phyloP scores from a whole-genome alignment of 2,113 vertebrate genomes.

The Ceyx melanurus region DNA sequence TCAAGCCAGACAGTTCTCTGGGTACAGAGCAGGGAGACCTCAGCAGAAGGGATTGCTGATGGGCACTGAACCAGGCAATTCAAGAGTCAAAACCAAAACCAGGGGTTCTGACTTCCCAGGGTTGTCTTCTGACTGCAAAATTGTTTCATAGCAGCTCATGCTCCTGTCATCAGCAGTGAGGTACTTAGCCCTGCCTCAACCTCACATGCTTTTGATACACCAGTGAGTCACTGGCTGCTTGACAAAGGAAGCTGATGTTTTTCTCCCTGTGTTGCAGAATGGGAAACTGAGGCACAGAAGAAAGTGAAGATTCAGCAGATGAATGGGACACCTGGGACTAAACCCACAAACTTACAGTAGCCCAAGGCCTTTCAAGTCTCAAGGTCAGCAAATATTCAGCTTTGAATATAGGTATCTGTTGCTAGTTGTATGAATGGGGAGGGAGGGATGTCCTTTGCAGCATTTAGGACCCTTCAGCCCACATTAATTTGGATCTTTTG shows the following conservation, averaged over 20 bases:
- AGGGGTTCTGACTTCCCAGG: not conserved
- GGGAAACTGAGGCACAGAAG: not conserved
- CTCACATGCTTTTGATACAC: not conserved
- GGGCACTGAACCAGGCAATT: not conserved
- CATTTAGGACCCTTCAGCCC: not conserved
- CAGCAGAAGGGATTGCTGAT: not conserved
- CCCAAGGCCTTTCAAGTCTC: not conserved
- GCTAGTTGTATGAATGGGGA: not conserved
- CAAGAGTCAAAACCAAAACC: not conserved
- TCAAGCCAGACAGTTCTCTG: not conserved
- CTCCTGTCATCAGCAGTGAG: not conserved
- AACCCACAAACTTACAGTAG: not conserved
- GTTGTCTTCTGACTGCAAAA: not conserved
- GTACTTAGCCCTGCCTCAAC: not conserved
- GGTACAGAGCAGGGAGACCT: not conserved
- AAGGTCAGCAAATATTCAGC: not conserved
- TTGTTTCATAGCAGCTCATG: not conserved
- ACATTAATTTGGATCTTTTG: not conserved
- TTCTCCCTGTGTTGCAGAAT: not conserved
- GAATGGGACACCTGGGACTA: not conserved
- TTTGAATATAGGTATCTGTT: not conserved
- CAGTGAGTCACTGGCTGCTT: not conserved
- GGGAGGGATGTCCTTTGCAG: not conserved
- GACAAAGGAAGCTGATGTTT: not conserved
- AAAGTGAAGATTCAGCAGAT: not conserved